Base-by-base conservation (phyloP, 2,797 vertebrate species). In the Decapterus maruadsi region DNA sequence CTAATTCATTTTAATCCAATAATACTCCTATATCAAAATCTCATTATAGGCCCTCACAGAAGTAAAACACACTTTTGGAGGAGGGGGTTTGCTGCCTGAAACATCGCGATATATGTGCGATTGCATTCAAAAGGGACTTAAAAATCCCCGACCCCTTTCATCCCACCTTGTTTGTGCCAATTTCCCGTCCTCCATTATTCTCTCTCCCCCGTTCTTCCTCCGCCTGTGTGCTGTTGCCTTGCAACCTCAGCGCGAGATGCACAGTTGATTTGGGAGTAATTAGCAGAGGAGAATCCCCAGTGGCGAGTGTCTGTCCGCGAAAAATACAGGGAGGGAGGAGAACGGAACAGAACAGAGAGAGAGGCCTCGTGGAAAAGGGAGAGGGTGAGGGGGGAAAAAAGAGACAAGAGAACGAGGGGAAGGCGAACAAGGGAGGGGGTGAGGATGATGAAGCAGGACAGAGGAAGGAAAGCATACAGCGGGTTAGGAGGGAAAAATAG, bases 231-330 rank as follows among this genome's bases (percentile, higher is more conserved):
- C 80, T 75, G 88, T 95, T 93, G 83, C 83, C 90, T 80, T 89
- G 81, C 55, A 88, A 81, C 80, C 78, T 26, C 82, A 34, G 72
- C 56, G 10, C 66, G 75, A 68, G 88, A 87, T 86, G 80, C 85
- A 58, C 87, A 78, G 84, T 84, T 84, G 90, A 86, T 88, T 87
- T 84, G 74, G 83, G 88, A 90, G 87, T 94, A 95, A 96, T 96
- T 95, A 95, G 83, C 87, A 68, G 51, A 63, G 75, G 65, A 69
- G 68, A 72, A 84, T 93, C 89, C 90, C 91, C 59, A 26, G 89
- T 85, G 89, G 85, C 66, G 61, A 79, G 75, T 68, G 75, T 86
- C 77, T 87, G 75, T 82, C 69, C 53, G 2, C 80, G 84, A 84
- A 72, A 72, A 77, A 75, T 77, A 67, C 74, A 74, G 77, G 77